Base-by-base conservation (phyloP, 23 tunicate genomes). In the Phallusia fumigata region DNA sequence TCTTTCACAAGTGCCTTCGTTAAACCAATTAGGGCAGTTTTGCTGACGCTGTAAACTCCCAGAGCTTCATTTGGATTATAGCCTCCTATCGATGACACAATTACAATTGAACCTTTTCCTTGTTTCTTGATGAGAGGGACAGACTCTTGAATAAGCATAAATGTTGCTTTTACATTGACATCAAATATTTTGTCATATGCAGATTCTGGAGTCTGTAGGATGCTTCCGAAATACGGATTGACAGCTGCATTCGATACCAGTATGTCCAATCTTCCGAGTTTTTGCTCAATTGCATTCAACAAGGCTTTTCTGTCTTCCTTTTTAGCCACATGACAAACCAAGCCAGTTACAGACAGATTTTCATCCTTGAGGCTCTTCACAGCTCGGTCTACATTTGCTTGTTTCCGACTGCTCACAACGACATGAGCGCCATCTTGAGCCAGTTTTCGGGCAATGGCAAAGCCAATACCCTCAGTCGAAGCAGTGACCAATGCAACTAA, bases 401-500 rank as follows among this genome's bases (percentile, higher is more conserved):
- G 83, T 36, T 86, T 90, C 36, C 95, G 52, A 40, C 89, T 85
- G 73, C 89, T 85, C 65, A 90, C 82, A 36, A 86, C 85, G 31
- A 86, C 90, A 34, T 81, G 52, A 26, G 95, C 95, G 0, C 95
- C 95, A 75, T 90, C 95, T 53, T 86, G 77, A 8, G 88, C 95
- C 49, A 90, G 49, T 73, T 76, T 86, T 53, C 77, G 74, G 35
- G 95, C 95, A 64, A 90, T 85, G 10, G 89, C 89, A 65, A 80
- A 85, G 22, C 89, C 89, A 78, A 85, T 85, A 10, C 95, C 95
- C 30, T 90, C 90, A 64, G 95, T 90, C 30, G 95, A 90, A 19
- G 95, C 95, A 0, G 95, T 90, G 16, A 90, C 95, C 30, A 90
- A 35, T 35, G 95, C 95, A 52, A 81, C 85, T 81, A 86, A 86